Base-by-base conservation (phyloP, 1,140 invertebrate species). In the Choristoneura fumiferana region DNA sequence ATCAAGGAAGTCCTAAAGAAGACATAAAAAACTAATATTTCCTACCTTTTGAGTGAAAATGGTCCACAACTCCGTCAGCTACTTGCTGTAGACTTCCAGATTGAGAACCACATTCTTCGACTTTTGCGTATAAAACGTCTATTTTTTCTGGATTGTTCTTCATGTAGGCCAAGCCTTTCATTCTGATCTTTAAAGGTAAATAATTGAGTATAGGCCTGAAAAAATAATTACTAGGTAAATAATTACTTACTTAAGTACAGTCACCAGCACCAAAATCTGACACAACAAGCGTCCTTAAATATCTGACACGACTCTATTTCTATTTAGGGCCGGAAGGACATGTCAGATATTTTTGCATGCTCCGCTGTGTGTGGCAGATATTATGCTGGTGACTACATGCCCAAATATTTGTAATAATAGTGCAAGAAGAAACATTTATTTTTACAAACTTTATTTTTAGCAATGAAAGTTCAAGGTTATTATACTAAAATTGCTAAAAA, bases 131-230 rank as follows among this genome's bases (percentile, higher is more conserved):
- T 12, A 91, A 63, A 3, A 91, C 84, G 60, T 91, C 57, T 1
- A 87, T 81, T 54, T 85, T 81, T 35, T 75, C 76, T 10, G 85
- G 79, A 54, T 91, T 87, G 36, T 79, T 77, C 54, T 90, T 88
- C 91, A 91, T 91, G 54, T 90, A 90, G 0, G 84, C 81, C 35
- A 91, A 43, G n/a, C 90, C 90, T 63, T 79, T 81, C 4, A 91
- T 54, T 61, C 83, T 69, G 22, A 91, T 78, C 68, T 76, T 83
- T 8, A 90, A 55, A 18, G 83, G 81, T 18, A 76, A 60, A 58
- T 78, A 66, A 4, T 73, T 62, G 8, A 87, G 43, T 4, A 81
- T 17, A 1, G 84, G 83, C 62, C 84, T 87, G 61, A 17, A 78
- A 82, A 29, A 54, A 35, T 22, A 35, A n/a, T 8, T 49, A 54